Percentiles rank a stretch among this genome's conserved stretches.
Evolutionary conservation across 2,797 vertebrate genomes (phyloP).

Genomic region (Cercopithecus petaurista): DNA sequence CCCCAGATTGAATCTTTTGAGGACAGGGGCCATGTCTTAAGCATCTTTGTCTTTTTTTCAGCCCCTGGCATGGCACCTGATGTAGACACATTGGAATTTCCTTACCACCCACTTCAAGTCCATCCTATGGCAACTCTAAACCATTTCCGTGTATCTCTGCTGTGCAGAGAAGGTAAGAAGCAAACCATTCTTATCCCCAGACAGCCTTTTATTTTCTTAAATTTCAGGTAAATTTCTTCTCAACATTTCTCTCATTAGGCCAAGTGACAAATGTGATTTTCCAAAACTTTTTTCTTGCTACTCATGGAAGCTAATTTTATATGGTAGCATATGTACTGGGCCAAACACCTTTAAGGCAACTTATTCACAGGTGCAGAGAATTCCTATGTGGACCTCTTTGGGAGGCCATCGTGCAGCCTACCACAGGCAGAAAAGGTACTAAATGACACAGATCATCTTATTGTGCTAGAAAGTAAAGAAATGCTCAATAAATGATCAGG

Average conservation of each 20-base stretch:
- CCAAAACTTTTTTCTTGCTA: neutral
- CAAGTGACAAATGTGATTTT: neutral
- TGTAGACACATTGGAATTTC: neutral
- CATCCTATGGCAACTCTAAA: neutral
- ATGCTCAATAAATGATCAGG: neutral
- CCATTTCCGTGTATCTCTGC: neutral
- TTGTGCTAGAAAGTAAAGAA: neutral
- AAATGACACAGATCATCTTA: neutral
- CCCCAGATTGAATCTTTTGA: neutral
- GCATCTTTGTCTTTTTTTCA: neutral
- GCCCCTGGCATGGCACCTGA: neutral
- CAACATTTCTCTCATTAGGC: neutral
- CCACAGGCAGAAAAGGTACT: neutral
- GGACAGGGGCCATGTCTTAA: neutral
- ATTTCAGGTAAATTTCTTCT: constrained; percentile 2
- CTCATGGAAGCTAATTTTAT: neutral
- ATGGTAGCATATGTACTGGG: neutral
- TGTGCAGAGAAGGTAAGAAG: neutral
- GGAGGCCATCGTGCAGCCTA: neutral
- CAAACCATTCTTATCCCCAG: neutral
- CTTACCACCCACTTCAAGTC: neutral
- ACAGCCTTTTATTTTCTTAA: neutral
- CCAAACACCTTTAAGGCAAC: neutral
- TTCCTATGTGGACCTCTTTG: neutral
- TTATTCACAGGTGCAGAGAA: neutral